These are phyloP conservation scores for Eospalax fontanierii DNA, from an alignment of 2,797 vertebrate species.

Conservation along the genomic window DNA sequence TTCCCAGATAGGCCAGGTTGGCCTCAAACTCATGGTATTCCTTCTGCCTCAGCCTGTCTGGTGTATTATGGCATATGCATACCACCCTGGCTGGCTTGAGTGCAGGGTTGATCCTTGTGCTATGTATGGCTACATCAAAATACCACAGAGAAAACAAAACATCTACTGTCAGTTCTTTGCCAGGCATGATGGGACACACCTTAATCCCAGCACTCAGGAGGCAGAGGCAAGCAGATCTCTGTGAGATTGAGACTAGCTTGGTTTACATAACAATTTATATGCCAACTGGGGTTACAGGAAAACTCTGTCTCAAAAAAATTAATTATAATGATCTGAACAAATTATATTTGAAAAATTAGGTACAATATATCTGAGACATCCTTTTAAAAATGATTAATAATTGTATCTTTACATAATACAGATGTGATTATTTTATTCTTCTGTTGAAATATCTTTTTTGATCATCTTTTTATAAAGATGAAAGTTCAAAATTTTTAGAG, in stretches of 20 bases:
- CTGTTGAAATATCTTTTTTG: not conserved
- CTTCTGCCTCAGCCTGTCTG: not conserved
- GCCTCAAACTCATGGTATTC: not conserved
- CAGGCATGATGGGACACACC: too few relatives aligned
- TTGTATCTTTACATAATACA: not conserved
- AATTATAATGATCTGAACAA: not conserved
- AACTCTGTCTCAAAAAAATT: not conserved
- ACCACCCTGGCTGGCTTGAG: not conserved
- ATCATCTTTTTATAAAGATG: not conserved
- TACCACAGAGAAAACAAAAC: not conserved
- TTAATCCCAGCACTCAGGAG: too few relatives aligned
- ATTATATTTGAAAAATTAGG: not conserved
- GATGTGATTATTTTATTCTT: not conserved
- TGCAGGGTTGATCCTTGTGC: not conserved
- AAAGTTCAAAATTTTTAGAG: not conserved
- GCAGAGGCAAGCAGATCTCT: too few relatives aligned
- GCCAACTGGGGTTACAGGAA: too few relatives aligned
- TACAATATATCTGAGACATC: not conserved
- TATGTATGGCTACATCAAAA: not conserved
- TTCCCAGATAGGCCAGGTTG: not conserved
- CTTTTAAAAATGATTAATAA: slow-evolving; percentile 7
- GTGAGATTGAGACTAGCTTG: too few relatives aligned
- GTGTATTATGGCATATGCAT: too few relatives aligned
- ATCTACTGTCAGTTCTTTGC: too few relatives aligned
- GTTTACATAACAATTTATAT: too few relatives aligned